Conservation (phyloP, 1,140 invertebrate genomes). For the Potamilus streckersoni region DNA sequence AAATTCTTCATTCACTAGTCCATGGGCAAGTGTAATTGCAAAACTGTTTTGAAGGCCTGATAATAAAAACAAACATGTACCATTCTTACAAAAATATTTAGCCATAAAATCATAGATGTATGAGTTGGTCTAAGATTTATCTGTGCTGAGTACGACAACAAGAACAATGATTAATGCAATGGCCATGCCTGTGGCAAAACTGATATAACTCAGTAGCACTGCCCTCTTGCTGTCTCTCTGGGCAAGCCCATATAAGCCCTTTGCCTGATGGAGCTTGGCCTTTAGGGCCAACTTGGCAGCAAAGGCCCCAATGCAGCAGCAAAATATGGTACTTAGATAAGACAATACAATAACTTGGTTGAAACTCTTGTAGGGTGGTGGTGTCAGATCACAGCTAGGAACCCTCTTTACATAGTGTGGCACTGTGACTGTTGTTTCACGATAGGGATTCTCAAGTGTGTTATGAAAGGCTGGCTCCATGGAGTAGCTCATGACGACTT, state of each 20-base stretch:
- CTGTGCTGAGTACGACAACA: too few relatives aligned
- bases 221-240: conserved; percentile 53
- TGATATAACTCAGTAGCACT: conserved; percentile 51
- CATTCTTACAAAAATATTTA: too few relatives aligned
- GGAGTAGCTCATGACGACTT: too few relatives aligned
- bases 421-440: conserved; percentile 56
- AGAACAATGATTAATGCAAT: conserved; percentile 41
- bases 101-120: too few relatives aligned
- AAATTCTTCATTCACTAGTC: too few relatives aligned
- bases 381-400: conserved; percentile 52
- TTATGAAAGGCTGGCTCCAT: too few relatives aligned
- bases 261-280: conserved; percentile 53
- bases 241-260: conserved; percentile 61
- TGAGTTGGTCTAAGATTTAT: too few relatives aligned
- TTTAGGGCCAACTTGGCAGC: conserved; percentile 52
- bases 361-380: conserved; percentile 54
- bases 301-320: conserved; percentile 47
- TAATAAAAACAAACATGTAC: too few relatives aligned
- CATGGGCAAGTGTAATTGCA: too few relatives aligned
- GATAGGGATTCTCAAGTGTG: conserved; percentile 53
- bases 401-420: conserved; percentile 50
- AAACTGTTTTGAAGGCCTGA: too few relatives aligned
- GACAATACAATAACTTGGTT: conserved; percentile 54
- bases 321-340: conserved; percentile 50
- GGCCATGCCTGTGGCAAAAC: conserved; percentile 45